Percentiles rank a stretch among this genome's conserved stretches.
These are phyloP conservation scores for Nycteola revayana DNA, from an alignment of 2,888 invertebrate species.

Conservation along the genomic window DNA sequence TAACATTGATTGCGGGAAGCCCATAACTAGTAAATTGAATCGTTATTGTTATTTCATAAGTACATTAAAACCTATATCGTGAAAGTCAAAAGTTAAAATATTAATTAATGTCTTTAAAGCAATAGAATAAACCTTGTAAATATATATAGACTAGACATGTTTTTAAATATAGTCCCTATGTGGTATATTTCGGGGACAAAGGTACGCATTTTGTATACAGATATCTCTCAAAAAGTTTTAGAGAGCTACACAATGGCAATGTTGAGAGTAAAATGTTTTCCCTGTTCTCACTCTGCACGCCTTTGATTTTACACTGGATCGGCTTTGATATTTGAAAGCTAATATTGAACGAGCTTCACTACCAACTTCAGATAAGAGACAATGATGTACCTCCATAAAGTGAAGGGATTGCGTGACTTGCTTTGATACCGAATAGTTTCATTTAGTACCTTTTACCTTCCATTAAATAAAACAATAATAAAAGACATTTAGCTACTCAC, in stretches of 20 bases:
- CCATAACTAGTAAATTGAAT: no score
- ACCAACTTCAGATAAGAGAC: conserved; percentile 40
- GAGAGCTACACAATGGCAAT: conserved; percentile 27
- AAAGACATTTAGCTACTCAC: conserved; percentile 14
- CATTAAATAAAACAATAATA: conserved; percentile 27
- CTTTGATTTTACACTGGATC: conserved; percentile 38
- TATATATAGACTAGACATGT: no score
- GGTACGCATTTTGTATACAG: no score
- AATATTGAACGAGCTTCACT: conserved; percentile 36
- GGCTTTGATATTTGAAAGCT: conserved; percentile 39
- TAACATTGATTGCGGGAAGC: no score
- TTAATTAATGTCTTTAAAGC: no score
- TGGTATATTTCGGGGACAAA: no score
- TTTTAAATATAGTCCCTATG: no score
- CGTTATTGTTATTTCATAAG: no score
- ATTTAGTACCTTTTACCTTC: conserved; percentile 10
- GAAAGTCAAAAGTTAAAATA: no score
- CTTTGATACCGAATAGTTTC: conserved; percentile 23
- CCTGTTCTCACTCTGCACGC: conserved; percentile 38
- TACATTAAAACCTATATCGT: no score
- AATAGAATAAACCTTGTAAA: no score
- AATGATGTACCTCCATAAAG: conserved; percentile 34
- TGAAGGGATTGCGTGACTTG: conserved; percentile 44
- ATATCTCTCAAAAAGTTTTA: conserved; percentile 36
- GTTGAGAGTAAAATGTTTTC: conserved; percentile 48